Base-by-base conservation (phyloP, 2,888 invertebrate species). In the Agapostemon virescens region DNA sequence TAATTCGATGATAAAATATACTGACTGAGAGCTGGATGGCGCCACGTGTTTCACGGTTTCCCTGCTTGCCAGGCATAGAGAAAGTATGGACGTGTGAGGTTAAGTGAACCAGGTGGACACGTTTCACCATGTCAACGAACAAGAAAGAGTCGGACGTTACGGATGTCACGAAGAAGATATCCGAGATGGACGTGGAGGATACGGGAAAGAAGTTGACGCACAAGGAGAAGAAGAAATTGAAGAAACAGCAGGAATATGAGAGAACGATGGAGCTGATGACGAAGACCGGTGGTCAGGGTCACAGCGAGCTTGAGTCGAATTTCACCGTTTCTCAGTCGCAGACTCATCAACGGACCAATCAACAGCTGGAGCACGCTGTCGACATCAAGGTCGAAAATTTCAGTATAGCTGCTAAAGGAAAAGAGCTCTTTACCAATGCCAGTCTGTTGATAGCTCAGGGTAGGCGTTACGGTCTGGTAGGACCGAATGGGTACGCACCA, bases 301-400 rank as follows among this genome's bases (percentile, higher is more conserved):
- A 97, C 91, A 97, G 97, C 58, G 97, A 98, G 76, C 93, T 98
- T 23, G 98, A 97, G 78, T 96, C 97, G 52, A 99, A 99, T 93
- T 99, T 99, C 92, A 98, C 99, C 5, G 97, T 99, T 82, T 99
- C 99, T 6, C 97, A 96, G 74, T 94, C 94, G 94, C 95, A 87
- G 95, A 95, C 94, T 49, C 93, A 93, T 71, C 93, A 93, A 68
- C 90, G 92, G 0, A 89, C 90, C n/a, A 85, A 81, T 70, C 90
- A 91, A 55, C 92, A 92, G 81, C 77, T 97, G 86, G 99, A 99
- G 91, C 97, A 98, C 92, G 98, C 99, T 0, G 97, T 98, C 17
- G 99, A 99, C 92, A 99, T 99, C 71, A 99, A 99, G 94, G 97
- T 98, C 23, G 99, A 99, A 91, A 98, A 98, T 93, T 99, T 99